Conservation (phyloP, 2,113 vertebrate genomes). For the Charina bottae region DNA sequence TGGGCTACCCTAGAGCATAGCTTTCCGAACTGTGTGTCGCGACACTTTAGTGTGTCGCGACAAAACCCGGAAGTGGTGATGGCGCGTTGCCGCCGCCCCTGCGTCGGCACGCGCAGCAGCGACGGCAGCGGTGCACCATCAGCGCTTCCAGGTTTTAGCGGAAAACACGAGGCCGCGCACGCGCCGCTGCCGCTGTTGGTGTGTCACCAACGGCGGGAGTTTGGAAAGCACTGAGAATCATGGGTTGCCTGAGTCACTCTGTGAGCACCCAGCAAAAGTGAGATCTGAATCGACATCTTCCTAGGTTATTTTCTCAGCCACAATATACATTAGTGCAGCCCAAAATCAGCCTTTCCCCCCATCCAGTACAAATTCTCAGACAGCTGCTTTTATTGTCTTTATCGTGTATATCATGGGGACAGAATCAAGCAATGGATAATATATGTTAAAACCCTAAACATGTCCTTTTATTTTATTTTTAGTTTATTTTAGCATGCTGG, state of each 20-base stretch:
- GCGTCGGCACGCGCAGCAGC: no score
- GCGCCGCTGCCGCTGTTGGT: no score
- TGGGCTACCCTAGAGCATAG: background rate
- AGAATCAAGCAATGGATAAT: background rate
- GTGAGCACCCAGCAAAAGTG: background rate
- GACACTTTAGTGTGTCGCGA: no score
- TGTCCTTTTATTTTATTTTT: background rate
- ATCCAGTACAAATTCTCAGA: background rate
- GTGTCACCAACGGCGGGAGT: no score
- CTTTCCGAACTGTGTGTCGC: no score
- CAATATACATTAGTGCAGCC: background rate
- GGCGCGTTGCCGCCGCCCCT: no score
- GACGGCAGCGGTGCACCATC: no score
- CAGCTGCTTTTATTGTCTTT: background rate
- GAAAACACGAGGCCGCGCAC: no score
- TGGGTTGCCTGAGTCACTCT: background rate
- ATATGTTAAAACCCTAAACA: background rate
- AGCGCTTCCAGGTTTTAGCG: no score
- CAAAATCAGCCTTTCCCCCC: background rate
- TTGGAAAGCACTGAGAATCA: no score
- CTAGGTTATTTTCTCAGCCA: background rate
- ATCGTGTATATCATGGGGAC: background rate
- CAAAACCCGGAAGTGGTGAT: no score
- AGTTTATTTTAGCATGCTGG: background rate
- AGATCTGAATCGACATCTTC: background rate